Evolutionary conservation across 1,140 invertebrate genomes (phyloP).

Genomic region (Adelges cooleyi): DNA sequence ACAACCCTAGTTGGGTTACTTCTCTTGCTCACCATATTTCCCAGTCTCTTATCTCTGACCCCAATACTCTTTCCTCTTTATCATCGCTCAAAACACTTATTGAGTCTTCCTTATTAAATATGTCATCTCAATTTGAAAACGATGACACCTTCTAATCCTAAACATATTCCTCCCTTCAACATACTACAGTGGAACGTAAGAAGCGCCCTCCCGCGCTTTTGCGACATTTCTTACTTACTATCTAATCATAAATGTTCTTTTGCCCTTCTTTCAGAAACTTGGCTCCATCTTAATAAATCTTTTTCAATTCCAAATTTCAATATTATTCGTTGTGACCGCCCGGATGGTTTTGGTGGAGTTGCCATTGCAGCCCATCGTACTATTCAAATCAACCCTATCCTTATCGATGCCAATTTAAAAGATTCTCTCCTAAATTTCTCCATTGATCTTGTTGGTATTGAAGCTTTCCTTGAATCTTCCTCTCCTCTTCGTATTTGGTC

Average conservation of each 20-base stretch:
- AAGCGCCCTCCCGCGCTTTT: neutral
- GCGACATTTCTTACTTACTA: neutral
- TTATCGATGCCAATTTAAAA: neutral
- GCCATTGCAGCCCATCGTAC: neutral
- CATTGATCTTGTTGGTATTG: neutral
- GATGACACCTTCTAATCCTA: neutral
- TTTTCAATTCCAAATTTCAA: neutral
- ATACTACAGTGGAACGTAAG: neutral
- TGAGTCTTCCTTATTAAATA: neutral
- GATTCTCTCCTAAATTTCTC: neutral
- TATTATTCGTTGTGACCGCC: neutral
- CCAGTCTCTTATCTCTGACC: neutral
- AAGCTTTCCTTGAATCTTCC: neutral
- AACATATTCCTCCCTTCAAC: neutral
- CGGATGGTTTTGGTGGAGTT: neutral
- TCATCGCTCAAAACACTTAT: neutral
- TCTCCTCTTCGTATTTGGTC: neutral
- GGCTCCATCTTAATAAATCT: neutral
- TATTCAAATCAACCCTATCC: neutral
- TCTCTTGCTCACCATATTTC: neutral
- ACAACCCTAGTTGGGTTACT: neutral
- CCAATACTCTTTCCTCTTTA: neutral
- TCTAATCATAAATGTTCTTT: neutral
- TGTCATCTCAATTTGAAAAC: neutral
- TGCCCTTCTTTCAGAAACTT: neutral